Conservation (phyloP, 2,797 vertebrate genomes). For the Coccyzus lansbergi region DNA sequence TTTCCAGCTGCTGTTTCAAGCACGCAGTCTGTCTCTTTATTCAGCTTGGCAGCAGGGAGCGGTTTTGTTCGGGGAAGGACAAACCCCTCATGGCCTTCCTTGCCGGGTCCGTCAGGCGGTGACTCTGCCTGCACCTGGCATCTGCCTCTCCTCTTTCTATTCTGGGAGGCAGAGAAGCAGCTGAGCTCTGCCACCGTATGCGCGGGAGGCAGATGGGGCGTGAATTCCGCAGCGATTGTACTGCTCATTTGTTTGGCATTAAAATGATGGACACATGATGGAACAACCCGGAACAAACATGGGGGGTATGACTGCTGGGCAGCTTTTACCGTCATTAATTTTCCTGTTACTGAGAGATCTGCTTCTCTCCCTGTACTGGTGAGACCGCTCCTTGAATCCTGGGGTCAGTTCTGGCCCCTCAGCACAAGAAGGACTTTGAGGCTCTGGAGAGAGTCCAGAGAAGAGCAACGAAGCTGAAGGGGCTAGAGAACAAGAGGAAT, state of each 20-base stretch:
- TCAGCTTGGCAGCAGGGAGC: background rate
- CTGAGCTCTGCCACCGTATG: conserved; percentile 9
- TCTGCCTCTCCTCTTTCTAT: conserved; percentile 11
- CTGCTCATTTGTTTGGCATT: conserved; percentile 33
- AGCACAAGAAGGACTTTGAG: too few species aligned
- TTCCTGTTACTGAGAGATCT: background rate
- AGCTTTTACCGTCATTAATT: background rate
- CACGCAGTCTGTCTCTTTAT: background rate
- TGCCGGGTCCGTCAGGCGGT: background rate
- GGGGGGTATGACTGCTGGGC: background rate
- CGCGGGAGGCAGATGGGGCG: conserved; percentile 54
- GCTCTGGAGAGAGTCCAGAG: too few species aligned
- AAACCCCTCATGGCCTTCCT: background rate
- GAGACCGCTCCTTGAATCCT: too few species aligned
- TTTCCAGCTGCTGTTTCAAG: background rate
- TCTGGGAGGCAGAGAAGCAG: conserved; percentile 35
- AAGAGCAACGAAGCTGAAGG: too few species aligned
- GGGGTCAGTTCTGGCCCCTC: too few species aligned
- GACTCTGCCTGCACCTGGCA: conserved; percentile 22
- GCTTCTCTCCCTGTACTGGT: background rate
- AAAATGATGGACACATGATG: background rate
- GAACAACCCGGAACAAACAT: background rate
- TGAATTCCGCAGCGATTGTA: background rate
- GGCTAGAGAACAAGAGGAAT: too few species aligned
- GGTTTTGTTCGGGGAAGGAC: background rate